Evolutionary conservation across 2,797 vertebrate genomes (phyloP).

Genomic region (Sciurus carolinensis): DNA sequence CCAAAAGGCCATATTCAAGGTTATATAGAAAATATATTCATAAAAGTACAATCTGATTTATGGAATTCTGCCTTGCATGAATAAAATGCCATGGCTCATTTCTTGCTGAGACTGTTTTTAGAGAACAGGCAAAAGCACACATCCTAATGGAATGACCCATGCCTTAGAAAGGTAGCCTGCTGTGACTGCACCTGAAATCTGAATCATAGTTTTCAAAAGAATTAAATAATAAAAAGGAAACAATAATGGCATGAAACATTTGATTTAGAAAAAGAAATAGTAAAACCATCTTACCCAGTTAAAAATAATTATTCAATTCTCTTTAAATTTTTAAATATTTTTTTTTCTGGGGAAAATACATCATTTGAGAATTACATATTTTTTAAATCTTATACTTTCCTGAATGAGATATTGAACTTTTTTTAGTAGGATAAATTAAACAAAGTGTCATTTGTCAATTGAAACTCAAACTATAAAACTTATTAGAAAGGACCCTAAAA

Average conservation of each 20-base stretch:
- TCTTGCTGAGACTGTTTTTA: not conserved
- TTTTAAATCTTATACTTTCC: slow-evolving; percentile 47
- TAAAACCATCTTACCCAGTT: not conserved
- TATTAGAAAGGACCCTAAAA: not conserved
- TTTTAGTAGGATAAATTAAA: not conserved
- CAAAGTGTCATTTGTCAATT: not conserved
- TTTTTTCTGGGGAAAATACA: not conserved
- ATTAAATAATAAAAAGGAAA: slow-evolving; percentile 8
- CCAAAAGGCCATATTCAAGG: not conserved
- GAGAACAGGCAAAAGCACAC: not conserved
- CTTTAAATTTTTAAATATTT: not conserved
- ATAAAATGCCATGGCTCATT: not conserved
- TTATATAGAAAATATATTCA: not conserved
- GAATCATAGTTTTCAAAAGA: slow-evolving; percentile 31
- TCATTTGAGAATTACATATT: not conserved
- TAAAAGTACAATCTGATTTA: not conserved
- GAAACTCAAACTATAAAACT: not conserved
- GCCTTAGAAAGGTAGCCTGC: not conserved
- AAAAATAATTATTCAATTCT: slow-evolving; percentile 21
- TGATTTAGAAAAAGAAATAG: not conserved
- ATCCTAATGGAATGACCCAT: not conserved
- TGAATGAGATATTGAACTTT: not conserved
- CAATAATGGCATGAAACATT: not conserved
- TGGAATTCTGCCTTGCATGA: not conserved
- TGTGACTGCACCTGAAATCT: not conserved